Percentiles rank a stretch among this genome's conserved stretches.
These are phyloP conservation scores for Nerophis lumbriciformis DNA, from an alignment of 2,113 vertebrate species.

Conservation along the genomic window DNA sequence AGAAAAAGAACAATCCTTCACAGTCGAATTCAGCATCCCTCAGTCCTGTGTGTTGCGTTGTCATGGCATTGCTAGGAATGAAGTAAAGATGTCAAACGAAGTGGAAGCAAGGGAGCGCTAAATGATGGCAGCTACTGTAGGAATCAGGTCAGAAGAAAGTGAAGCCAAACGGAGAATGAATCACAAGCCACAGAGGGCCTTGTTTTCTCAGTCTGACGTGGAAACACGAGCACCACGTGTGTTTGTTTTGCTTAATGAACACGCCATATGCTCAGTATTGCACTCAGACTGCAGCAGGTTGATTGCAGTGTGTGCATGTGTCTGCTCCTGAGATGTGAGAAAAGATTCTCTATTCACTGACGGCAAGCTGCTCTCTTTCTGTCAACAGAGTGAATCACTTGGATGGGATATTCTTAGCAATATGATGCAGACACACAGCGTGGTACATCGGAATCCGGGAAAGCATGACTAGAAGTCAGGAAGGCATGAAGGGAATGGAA, in stretches of 20 bases:
- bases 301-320: neutral
- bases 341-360: constrained; percentile 22
- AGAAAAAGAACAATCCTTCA: constrained; percentile 10
- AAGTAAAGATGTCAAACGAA: constrained; percentile 11
- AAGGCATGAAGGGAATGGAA: constrained; percentile 19
- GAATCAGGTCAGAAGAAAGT: constrained; percentile 30
- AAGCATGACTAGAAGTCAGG: constrained; percentile 14
- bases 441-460: constrained; percentile 15
- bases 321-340: constrained; percentile 39
- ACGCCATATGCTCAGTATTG: constrained; percentile 50
- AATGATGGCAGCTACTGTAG: constrained; percentile 10
- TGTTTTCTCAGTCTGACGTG: constrained; percentile 23
- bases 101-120: constrained; percentile 2
- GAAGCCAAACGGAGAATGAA: constrained; percentile 16
- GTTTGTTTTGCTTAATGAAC: constrained; percentile 54
- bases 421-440: constrained; percentile 16
- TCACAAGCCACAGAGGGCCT: constrained; percentile 29
- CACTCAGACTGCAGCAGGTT: constrained; percentile 42
- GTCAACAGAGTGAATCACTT: constrained; percentile 39
- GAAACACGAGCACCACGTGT: constrained; percentile 23
- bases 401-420: constrained; percentile 40
- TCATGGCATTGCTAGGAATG: constrained; percentile 22
- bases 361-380: constrained; percentile 26
- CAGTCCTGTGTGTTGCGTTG: constrained; percentile 7
- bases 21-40: constrained; percentile 5